Evolutionary conservation across 2,797 vertebrate species (phyloP), one percentile per base, ranked within the genome.

Genomic region (Lemur catta): DNA sequence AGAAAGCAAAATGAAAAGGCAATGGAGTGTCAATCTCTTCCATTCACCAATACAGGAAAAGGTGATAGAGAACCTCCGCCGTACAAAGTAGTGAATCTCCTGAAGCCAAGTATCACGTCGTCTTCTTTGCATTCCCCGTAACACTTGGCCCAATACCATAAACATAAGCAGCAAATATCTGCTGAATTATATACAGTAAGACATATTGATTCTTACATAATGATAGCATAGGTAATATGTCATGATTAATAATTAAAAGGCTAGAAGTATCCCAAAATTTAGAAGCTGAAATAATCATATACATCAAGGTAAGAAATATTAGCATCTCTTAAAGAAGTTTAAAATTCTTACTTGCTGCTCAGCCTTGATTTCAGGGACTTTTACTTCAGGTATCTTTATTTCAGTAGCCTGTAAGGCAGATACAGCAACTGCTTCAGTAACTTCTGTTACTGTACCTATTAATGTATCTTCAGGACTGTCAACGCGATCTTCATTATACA

Each of bases 281-380:
- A 89, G 52, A 86, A 1, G 4, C 46, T 48, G 22, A 93, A 90
- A 80, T 89, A 82, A 85, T 88, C 48, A 69, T 2, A 11, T 5
- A n/a, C 9, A 41, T 59, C 4, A 74, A 57, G 69, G 28, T 22
- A 84, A 82, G 67, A 93, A 87, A 75, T 63, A 74, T 0, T 24
- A 7, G 12, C 6, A 79, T 87, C 7, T 95, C 17, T n/a, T 57
- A 48, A 84, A 72, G n/a, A 94, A 78, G 30, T 38, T 8, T 14
- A 61, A 96, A 43, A 30, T 71, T 76, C 98, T 98, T 98, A 99
- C 99, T 90, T 98, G 84, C 94, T 84, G 79, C 52, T 98, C 97
- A 94, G 80, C 79, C 63, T 92, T 85, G 90, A 88, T 63, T 96
- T 98, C 98, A 46, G 93, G 74, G 84, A 72, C 67, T 65, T 95